Conservation (phyloP, 2,113 vertebrate genomes). For the human region DNA sequence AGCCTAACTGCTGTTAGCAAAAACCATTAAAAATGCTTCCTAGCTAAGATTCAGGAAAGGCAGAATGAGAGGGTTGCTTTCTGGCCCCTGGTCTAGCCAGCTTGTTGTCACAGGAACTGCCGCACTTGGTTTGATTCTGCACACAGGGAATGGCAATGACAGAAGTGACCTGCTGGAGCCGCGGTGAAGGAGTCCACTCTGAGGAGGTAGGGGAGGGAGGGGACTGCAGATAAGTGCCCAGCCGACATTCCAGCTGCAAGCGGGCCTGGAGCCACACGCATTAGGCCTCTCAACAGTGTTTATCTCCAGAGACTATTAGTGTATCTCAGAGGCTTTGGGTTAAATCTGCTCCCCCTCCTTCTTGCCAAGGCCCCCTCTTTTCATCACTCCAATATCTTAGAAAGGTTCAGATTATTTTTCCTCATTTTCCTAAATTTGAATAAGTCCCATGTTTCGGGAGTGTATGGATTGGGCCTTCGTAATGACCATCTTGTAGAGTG, state of each 20-base stretch:
- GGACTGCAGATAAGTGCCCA: slow-evolving; percentile 73
- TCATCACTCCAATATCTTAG: slow-evolving; percentile 37
- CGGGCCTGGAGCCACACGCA: slow-evolving; percentile 78
- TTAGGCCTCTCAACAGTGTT: slow-evolving; percentile 80
- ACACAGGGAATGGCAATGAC: not conserved
- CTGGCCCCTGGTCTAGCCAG: not conserved
- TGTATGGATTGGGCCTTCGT: slow-evolving; percentile 61
- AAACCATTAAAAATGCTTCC: not conserved
- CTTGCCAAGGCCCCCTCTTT: not conserved
- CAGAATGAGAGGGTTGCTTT: not conserved
- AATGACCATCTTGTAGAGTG: slow-evolving; percentile 53
- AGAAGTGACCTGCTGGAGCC: slow-evolving; percentile 66
- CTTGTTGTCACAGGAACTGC: not conserved
- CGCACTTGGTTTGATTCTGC: not conserved
- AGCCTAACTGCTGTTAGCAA: not conserved
- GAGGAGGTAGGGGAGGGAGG: slow-evolving; percentile 67
- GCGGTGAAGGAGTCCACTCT: slow-evolving; percentile 68
- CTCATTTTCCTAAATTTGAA: slow-evolving; percentile 78
- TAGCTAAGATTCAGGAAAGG: rapidly evolving
- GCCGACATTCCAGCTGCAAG: not conserved
- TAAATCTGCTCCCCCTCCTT: slow-evolving; percentile 39
- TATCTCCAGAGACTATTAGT: slow-evolving; percentile 82
- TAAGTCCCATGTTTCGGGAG: slow-evolving; percentile 75
- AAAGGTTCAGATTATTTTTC: slow-evolving; percentile 80
- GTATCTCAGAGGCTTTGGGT: slow-evolving; percentile 80